Evolutionary conservation across 2,797 vertebrate genomes (phyloP), one percentile per base, ranked within the genome.

Genomic region (Salmo trutta): DNA sequence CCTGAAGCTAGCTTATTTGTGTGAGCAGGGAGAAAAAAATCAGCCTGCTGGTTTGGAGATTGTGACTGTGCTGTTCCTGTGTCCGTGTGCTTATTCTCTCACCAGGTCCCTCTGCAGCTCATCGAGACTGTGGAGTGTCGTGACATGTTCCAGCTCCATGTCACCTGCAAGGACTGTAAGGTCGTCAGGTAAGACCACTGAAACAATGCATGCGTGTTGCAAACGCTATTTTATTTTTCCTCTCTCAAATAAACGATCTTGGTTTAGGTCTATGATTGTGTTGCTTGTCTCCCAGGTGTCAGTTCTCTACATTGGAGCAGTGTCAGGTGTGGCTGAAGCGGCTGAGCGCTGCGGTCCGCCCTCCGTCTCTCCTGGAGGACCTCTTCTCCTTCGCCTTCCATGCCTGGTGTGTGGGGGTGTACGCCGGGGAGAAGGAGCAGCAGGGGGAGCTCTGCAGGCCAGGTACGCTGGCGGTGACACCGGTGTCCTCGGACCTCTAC

Each of bases 121-220:
- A 96, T 99, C 36, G 98, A 99, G 91, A 95, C 92, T 0, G 96
- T 97, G 51, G 98, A 99, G 92, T 97, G 97, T 87, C 94, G 97
- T 17, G 98, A 99, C 75, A 98, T 98, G 91, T 98, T 99, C 89
- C 98, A 99, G 81, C 96, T 99, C 81, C 97, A 97, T 72, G 93
- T 99, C 91, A 98, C 96, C 82, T 99, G 98, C 90, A 99, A 99
- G 90, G 98, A 99, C 93, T 99, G 98, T 90, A 98, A 99, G 92
- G 95, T 99, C 56, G 94, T 98, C 91, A 97, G 98, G 98, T 99
- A 93, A 1, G 21, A 3, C 8, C 10, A 5, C 41, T 27, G 15
- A 33, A 27, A 69, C 75, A 24, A 41, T 53, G 31, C 21, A 29
- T 19, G 47, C 33, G 41, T 5, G 5, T 56, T 56, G 53, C 41